phyloP scores from a whole-genome alignment of 2,797 vertebrate species.

The Fistularia tabacaria region DNA sequence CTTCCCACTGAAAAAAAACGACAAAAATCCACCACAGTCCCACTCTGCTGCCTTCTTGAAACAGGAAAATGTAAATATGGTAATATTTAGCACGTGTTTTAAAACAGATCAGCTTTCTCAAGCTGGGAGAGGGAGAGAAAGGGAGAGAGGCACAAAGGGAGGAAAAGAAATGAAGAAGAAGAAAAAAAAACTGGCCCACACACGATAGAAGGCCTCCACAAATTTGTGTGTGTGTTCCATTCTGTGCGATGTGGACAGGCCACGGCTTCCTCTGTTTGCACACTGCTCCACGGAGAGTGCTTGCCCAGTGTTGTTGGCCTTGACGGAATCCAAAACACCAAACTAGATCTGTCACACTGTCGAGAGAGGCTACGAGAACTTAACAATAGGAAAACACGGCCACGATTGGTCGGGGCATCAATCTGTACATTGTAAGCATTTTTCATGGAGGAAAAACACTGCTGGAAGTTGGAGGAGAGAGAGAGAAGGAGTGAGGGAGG shows the following conservation, averaged over 20 bases:
- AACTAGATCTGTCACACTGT: constrained; percentile 70
- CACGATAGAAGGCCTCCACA: constrained; percentile 73
- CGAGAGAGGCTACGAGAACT: constrained; percentile 73
- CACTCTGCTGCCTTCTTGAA: constrained; percentile 75
- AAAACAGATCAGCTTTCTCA: constrained; percentile 82
- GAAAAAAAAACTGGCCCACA: constrained; percentile 72
- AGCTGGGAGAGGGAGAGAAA: constrained; percentile 58
- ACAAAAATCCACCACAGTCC: constrained; percentile 58
- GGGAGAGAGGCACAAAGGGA: constrained; percentile 55
- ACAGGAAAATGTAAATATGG: constrained; percentile 84
- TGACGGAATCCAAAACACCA: constrained; percentile 54
- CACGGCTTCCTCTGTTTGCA: constrained; percentile 74
- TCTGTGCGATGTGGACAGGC: constrained; percentile 62
- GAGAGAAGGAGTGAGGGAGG: constrained; percentile 34
- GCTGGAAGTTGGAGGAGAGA: constrained; percentile 42
- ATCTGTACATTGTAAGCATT: constrained; percentile 55
- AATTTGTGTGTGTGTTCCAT: constrained; percentile 69
- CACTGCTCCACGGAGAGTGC: constrained; percentile 63
- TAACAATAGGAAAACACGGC: constrained; percentile 73
- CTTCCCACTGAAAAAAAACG: constrained; percentile 62
- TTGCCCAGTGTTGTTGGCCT: constrained; percentile 49
- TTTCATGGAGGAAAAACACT: constrained; percentile 47
- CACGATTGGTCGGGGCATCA: constrained; percentile 63
- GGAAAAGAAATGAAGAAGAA: constrained; percentile 49
- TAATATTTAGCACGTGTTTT: constrained; percentile 83